Conservation (phyloP, 2,888 invertebrate species). For the Eristalis arbustorum region DNA sequence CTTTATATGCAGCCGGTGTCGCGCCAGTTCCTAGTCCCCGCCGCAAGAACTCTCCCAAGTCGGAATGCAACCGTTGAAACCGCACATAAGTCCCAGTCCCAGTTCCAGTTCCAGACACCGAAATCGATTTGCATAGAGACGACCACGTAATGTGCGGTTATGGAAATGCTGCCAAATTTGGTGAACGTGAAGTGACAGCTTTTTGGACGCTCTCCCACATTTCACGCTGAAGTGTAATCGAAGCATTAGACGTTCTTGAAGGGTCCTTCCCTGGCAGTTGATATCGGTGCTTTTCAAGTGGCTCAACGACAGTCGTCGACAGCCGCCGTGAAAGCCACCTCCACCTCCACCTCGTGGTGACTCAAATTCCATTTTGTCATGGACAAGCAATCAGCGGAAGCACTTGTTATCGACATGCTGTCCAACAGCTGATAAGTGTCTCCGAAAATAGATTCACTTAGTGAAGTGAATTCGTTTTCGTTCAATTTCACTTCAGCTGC, state of each 20-base stretch:
- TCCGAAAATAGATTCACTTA: background rate
- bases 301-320: background rate
- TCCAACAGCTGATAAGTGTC: conserved; percentile 11
- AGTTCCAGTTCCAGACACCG: background rate
- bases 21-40: background rate
- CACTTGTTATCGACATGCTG: conserved; percentile 11
- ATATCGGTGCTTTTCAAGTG: background rate
- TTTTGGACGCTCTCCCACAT: background rate
- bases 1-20: conserved; percentile 46
- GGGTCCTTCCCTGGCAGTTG: background rate
- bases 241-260: background rate
- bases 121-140: conserved; percentile 37
- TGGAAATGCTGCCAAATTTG: conserved; percentile 24
- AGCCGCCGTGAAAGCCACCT: background rate
- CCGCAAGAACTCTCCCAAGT: background rate
- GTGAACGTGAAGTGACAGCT: background rate
- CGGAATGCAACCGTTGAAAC: conserved; percentile 5
- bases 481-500: background rate
- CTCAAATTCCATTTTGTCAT: background rate
- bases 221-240: background rate
- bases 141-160: conserved; percentile 17
- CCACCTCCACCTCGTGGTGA: background rate
- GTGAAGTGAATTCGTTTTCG: background rate
- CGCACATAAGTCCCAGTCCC: conserved; percentile 5
- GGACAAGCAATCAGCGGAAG: background rate